Base-by-base conservation (phyloP, 1,140 invertebrate genomes). In the Macrosteles quadrilineatus region DNA sequence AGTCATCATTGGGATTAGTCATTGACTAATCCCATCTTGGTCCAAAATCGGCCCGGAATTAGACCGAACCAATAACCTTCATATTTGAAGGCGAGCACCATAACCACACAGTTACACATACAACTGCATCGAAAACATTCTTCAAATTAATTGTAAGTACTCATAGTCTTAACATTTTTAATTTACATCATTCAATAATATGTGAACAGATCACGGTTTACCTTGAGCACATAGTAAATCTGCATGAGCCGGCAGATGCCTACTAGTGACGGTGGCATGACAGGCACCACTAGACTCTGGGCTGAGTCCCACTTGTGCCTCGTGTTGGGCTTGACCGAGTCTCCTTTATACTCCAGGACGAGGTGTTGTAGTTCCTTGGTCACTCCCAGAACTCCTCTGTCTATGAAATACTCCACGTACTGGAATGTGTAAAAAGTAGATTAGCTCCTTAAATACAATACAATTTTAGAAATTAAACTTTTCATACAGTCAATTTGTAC, bases 321-420 rank as follows among this genome's bases (percentile, higher is more conserved):
- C 27, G 85, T 84, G 31, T 88, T 84, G 0, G 89, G 84, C 64
- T 79, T 77, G 12, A 92, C 87, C 23, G 83, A 81, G 66, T 88
- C 87, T 4, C 89, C 88, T 67, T 86, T 82, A 75, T 90, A 90
- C 77, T 93, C 91, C 69, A 92, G 85, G 3, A 93, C 90, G 2
- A 86, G 81, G 78, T 91, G 90, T 73, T 86, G 85, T 12, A 87
- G 76, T 71, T 91, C 89, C 77, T 92, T 93, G 67, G 83, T 88
- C 23, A 92, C 85, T 0, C 90, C 91, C 29, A 92, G 79, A 1
- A 91, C 90, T n/a, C 90, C 90, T 75, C 90, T 83, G 76, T 93
- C 91, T 67, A 94, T 92, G 75, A 89, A 91, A 76, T 90, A 93
- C 79, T 93, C 91, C 19, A 93, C 89, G 75, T 90, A 87, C 89